Conservation (phyloP, 2,113 vertebrate genomes). For the Thamnophis sirtalis region DNA sequence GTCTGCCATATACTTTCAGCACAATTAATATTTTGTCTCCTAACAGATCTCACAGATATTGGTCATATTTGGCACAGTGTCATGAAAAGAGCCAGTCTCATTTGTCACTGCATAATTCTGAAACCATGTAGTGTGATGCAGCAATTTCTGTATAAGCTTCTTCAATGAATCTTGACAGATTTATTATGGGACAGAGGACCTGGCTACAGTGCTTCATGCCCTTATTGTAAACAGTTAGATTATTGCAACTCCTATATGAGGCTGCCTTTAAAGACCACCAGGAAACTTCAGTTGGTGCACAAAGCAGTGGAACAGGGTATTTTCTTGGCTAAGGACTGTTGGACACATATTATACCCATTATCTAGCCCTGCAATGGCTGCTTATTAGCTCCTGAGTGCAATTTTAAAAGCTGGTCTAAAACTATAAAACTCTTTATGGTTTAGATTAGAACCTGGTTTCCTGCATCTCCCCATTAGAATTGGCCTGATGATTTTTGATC, state of each 20-base stretch:
- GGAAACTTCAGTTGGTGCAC: background rate
- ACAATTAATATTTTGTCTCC: background rate
- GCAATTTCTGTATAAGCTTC: background rate
- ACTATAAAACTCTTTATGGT: background rate
- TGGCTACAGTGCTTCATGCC: background rate
- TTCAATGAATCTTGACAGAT: background rate
- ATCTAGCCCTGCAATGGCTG: background rate
- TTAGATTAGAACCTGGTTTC: background rate
- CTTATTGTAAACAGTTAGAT: background rate
- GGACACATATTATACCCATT: background rate
- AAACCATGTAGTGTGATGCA: background rate
- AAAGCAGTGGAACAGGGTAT: background rate
- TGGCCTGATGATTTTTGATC: background rate
- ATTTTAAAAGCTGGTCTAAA: background rate
- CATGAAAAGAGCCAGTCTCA: background rate
- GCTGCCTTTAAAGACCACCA: background rate
- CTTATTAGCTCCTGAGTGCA: background rate
- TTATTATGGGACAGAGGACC: background rate
- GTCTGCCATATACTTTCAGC: background rate
- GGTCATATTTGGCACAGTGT: background rate
- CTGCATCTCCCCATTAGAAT: background rate
- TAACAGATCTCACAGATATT: background rate
- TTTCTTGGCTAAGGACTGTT: background rate
- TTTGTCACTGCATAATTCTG: background rate
- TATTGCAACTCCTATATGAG: background rate